Percentiles rank a stretch among this genome's conserved stretches.
Evolutionary conservation across 2,797 vertebrate species (phyloP).

Genomic region (Xiphorhynchus erythropygius): DNA sequence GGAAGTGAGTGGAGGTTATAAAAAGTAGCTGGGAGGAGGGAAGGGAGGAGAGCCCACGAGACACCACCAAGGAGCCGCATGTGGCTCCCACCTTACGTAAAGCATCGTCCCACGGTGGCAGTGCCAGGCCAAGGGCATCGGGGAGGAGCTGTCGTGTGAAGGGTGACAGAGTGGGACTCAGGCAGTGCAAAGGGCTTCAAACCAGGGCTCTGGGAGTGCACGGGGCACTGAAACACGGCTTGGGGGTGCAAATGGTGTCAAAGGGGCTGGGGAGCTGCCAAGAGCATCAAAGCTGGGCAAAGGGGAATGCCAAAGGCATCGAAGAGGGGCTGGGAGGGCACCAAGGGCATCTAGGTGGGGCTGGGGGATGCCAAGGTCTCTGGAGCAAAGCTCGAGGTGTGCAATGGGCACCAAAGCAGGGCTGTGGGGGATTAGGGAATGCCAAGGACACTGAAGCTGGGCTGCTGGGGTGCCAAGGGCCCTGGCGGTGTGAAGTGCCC

Average conservation of each 20-base stretch:
- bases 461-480: neutral
- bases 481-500: neutral
- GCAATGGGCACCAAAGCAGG: neutral
- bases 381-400: neutral
- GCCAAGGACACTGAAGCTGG: too few relatives aligned
- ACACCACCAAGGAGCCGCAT: neutral
- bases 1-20: constrained; percentile 37
- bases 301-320: neutral
- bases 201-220: neutral
- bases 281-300: neutral
- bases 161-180: neutral
- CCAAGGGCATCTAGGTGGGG: neutral
- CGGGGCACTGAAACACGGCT: neutral
- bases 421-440: neutral
- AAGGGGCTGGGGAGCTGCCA: rapidly evolving
- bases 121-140: neutral
- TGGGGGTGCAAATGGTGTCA: neutral
- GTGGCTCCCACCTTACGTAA: constrained; percentile 38
- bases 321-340: neutral
- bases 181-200: neutral
- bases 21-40: constrained; percentile 28
- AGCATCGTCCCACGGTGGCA: neutral
- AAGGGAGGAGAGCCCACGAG: constrained; percentile 31
- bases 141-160: neutral
- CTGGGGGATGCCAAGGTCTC: neutral